A percentile compares a stretch with the other conserved stretches of the same genome.
These are phyloP conservation scores for Calyptommatus sinebrachiatus DNA, from an alignment of 2,113 vertebrate species.

Conservation along the genomic window DNA sequence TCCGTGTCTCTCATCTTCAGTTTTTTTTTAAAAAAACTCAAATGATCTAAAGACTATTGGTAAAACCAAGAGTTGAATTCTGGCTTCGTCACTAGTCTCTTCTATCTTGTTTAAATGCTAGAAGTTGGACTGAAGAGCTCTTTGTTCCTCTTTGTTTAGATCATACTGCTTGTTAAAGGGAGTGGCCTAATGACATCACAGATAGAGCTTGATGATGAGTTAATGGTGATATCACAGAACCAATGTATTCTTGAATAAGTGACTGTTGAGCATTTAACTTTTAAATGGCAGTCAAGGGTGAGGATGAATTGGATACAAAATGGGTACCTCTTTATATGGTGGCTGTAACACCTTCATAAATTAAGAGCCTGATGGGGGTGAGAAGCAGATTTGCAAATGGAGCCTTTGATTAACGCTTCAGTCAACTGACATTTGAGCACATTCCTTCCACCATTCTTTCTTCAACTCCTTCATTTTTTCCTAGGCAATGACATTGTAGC, in stretches of 20 bases:
- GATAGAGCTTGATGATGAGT: constrained; percentile 11
- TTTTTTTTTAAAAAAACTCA: not conserved
- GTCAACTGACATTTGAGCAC: not conserved
- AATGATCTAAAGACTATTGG: not conserved
- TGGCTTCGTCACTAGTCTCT: not conserved
- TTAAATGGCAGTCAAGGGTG: not conserved
- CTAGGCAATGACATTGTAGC: not conserved
- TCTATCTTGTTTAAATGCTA: not conserved
- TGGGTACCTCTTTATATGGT: not conserved
- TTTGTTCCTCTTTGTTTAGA: not conserved
- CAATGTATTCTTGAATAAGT: not conserved
- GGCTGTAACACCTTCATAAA: not conserved
- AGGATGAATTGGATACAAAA: constrained; percentile 3
- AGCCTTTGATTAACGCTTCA: not conserved
- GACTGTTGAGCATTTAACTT: constrained; percentile 15
- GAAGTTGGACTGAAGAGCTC: not conserved
- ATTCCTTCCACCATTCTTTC: not conserved
- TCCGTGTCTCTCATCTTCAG: too few relatives aligned
- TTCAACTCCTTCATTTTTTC: not conserved
- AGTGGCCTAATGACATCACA: constrained; percentile 15
- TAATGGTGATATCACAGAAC: constrained; percentile 15
- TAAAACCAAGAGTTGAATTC: not conserved
- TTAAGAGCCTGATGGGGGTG: not conserved
- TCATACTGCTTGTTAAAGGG: not conserved
- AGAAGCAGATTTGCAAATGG: constrained; percentile 1